Evolutionary conservation across 2,113 vertebrate genomes (phyloP).

Genomic region (Cyanoramphus novaezelandiae): DNA sequence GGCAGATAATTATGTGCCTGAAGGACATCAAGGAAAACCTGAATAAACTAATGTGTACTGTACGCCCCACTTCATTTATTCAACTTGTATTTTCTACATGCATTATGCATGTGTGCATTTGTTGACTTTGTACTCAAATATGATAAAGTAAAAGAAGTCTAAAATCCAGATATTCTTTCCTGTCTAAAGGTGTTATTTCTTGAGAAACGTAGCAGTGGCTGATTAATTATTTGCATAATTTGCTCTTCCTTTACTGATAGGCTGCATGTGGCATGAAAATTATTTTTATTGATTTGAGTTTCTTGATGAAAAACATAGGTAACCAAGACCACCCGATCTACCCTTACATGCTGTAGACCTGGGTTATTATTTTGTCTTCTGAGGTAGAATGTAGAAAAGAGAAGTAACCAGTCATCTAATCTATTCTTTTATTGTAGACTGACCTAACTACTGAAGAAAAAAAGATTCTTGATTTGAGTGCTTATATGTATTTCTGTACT

Average conservation of each 20-base stretch:
- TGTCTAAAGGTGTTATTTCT: not conserved
- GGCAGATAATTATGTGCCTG: not conserved
- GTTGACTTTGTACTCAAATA: not conserved
- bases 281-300: not conserved
- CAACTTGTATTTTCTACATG: not conserved
- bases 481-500: not conserved
- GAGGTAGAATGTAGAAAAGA: not conserved
- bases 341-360: not conserved
- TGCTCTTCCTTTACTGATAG: not conserved
- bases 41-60: not conserved
- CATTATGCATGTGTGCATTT: not conserved
- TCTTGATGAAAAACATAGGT: not conserved
- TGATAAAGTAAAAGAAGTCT: not conserved
- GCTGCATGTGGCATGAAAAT: not conserved
- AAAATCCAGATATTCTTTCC: not conserved
- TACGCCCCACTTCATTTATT: not conserved
- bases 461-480: not conserved
- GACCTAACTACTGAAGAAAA: not conserved
- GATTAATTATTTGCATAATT: slow-evolving; percentile 2
- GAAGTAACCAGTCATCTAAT: not conserved
- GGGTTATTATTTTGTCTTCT: not conserved
- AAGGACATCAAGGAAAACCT: not conserved
- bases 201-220: not conserved
- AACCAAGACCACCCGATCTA: not conserved
- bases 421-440: not conserved